Evolutionary conservation across 1,140 invertebrate genomes (phyloP), one percentile per base, ranked within the genome.

Genomic region (Halesus radiatus): DNA sequence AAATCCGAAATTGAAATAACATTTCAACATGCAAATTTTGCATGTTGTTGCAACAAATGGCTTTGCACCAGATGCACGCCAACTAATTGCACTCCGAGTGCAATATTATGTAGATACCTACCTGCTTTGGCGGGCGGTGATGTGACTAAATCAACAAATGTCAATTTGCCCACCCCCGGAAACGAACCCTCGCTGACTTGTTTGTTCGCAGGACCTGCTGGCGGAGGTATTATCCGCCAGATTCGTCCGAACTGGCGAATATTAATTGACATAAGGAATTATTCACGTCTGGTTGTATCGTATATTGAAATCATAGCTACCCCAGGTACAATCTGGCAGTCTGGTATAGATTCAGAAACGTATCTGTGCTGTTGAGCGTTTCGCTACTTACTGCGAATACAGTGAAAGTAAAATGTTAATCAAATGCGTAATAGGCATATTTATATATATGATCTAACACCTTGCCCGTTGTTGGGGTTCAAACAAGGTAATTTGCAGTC

Each of bases 91-190:
- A 66, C 22, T 23, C 16, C 6, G 62, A 66, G 62, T 66, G 62
- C 62, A 66, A 29, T 23, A 32, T 66, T 23, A 23, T 66, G 62
- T 66, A 66, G 29, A 29, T 66, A 23, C 16, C 54, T 66, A 23
- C 16, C 54, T 20, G 5, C 18, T 56, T 20, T 56, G 54, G 54
- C 23, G 29, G 62, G 23, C 22, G 62, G 16, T 66, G 62, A 56
- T 56, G 54, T 20, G 54, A 56, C 54, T 56, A 56, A 56, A 66
- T 66, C 62, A 66, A 66, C 62, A 66, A 66, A 66, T 32, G 62
- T 66, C 62, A 66, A 23, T 66, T 56, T 56, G 54, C 54, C 54
- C 54, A 7, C 54, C 54, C 54, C 54, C 54, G 54, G 20, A n/a
- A 7, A 7, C n/a, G 54, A 56, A 56, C 54, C 54, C n/a, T n/a